These are phyloP conservation scores for Anolis carolinensis DNA, from an alignment of 2,113 vertebrate genomes.

Conservation along the genomic window DNA sequence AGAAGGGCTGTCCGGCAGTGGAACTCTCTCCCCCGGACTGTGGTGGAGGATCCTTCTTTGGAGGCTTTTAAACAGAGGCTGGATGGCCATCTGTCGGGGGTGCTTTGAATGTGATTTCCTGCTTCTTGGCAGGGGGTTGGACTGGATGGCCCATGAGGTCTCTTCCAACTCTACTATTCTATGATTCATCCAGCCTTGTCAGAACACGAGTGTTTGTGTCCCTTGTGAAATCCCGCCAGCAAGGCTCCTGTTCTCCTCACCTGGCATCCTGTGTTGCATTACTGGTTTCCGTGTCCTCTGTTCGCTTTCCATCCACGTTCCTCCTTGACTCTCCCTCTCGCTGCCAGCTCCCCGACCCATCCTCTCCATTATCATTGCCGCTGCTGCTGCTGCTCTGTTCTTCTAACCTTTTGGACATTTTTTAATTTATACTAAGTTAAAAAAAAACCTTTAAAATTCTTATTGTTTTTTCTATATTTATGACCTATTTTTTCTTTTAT, in stretches of 20 bases:
- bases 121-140: no score
- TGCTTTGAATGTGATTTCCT: no score
- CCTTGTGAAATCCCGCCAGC: constrained; percentile 36
- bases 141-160: no score
- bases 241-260: neutral
- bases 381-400: constrained; percentile 46
- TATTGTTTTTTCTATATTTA: constrained; percentile 88
- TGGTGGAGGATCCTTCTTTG: no score
- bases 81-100: no score
- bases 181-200: neutral
- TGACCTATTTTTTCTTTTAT: constrained; percentile 94
- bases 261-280: constrained; percentile 57
- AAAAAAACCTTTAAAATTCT: constrained; percentile 87
- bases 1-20: no score
- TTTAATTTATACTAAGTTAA: constrained; percentile 80
- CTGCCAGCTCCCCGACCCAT: constrained; percentile 70
- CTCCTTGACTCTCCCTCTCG: constrained; percentile 61
- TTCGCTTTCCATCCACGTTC: constrained; percentile 64
- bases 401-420: constrained; percentile 79
- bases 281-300: constrained; percentile 67
- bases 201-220: constrained; percentile 26
- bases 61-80: no score
- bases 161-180: no score
- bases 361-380: constrained; percentile 62
- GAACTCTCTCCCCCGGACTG: no score